phyloP scores from a whole-genome alignment of 2,113 vertebrate genomes.

The Ophthalmolycus amberensis region DNA sequence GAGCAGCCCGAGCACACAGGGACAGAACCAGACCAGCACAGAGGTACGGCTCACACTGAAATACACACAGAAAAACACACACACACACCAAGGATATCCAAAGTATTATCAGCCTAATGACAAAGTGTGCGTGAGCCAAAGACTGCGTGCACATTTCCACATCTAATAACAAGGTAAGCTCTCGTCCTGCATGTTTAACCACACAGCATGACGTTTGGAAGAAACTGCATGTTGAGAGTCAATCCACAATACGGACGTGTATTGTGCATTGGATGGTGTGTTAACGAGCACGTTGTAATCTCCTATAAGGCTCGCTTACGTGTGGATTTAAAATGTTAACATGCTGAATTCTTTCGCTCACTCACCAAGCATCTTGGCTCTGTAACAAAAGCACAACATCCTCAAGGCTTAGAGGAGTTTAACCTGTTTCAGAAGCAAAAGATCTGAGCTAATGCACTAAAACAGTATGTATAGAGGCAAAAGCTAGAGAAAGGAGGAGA shows the following conservation, averaged over 20 bases:
- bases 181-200: slow-evolving; percentile 56
- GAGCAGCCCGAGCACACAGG: slow-evolving; percentile 49
- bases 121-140: slow-evolving; percentile 18
- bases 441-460: not conserved
- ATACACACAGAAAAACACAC: not conserved
- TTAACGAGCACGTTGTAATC: slow-evolving; percentile 43
- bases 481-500: not conserved
- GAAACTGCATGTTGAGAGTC: slow-evolving; percentile 20
- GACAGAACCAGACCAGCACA: slow-evolving; percentile 86
- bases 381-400: slow-evolving; percentile 26
- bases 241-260: slow-evolving; percentile 27
- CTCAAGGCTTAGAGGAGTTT: slow-evolving; percentile 1
- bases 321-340: slow-evolving; percentile 46
- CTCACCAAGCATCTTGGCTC: slow-evolving; percentile 16
- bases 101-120: not conserved
- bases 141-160: slow-evolving; percentile 12
- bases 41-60: slow-evolving; percentile 85
- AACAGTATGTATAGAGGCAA: not conserved
- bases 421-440: not conserved
- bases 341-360: slow-evolving; percentile 18
- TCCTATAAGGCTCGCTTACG: not conserved
- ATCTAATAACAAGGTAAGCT: slow-evolving; percentile 10
- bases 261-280: slow-evolving; percentile 20
- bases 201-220: slow-evolving; percentile 32
- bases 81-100: not conserved